These are phyloP conservation scores for Drosophila sproati DNA, from an alignment of 1,140 invertebrate genomes.

Conservation along the genomic window DNA sequence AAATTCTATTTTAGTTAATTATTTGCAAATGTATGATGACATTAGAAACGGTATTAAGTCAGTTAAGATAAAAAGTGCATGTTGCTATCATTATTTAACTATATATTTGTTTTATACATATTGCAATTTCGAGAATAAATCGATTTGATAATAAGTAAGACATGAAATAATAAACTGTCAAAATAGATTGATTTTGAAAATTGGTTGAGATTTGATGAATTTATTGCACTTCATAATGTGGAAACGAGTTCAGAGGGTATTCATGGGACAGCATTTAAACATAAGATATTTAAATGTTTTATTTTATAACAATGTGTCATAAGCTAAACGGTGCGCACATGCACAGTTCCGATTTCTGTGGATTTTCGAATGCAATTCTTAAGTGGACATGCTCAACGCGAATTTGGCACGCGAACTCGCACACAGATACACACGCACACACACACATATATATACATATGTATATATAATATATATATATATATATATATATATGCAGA, in stretches of 20 bases:
- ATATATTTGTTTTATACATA: too few species aligned
- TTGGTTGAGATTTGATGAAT: too few species aligned
- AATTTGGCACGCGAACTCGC: constrained; percentile 48
- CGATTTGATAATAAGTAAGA: too few species aligned
- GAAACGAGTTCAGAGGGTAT: not conserved
- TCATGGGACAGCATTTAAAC: not conserved
- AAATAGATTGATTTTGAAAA: too few species aligned
- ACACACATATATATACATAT: not conserved
- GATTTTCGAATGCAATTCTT: constrained; percentile 48
- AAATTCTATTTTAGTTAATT: not conserved
- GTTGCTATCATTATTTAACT: too few species aligned
- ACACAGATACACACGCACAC: constrained; percentile 1
- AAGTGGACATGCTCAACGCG: constrained; percentile 56
- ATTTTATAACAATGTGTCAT: constrained; percentile 25
- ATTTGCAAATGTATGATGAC: not conserved
- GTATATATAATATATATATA: not conserved
- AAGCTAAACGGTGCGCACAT: constrained; percentile 47
- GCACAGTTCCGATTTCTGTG: constrained; percentile 37
- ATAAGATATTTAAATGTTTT: not conserved
- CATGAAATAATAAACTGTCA: too few species aligned
- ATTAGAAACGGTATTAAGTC: not conserved
- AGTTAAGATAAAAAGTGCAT: too few species aligned
- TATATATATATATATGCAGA: not conserved
- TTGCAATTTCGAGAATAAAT: too few species aligned
- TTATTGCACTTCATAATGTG: not conserved